phyloP scores from a whole-genome alignment of 2,888 invertebrate species.

The Morinoia aosen region DNA sequence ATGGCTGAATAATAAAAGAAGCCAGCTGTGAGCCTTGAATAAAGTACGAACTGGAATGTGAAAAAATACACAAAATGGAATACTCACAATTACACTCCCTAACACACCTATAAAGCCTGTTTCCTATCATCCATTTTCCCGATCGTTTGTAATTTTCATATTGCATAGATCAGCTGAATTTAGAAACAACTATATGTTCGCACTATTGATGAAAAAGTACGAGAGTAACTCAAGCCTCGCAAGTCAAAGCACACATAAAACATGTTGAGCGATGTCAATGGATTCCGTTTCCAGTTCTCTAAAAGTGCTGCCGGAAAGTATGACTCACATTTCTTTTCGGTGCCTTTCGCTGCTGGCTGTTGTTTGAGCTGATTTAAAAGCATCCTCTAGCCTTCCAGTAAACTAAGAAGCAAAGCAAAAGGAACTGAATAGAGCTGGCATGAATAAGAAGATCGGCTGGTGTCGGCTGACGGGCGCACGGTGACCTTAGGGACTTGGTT shows the following conservation, averaged over 20 bases:
- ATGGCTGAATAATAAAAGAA: neutral
- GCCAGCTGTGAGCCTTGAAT: no score
- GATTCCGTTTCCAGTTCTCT: neutral
- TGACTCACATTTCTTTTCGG: neutral
- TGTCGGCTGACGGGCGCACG: neutral
- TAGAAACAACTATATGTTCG: no score
- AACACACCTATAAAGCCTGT: neutral
- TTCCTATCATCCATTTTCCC: neutral
- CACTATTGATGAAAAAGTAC: no score
- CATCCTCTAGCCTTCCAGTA: neutral
- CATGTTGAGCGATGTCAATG: neutral
- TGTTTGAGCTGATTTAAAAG: neutral
- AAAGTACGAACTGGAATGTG: neutral
- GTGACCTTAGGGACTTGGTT: neutral
- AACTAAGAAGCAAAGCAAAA: neutral
- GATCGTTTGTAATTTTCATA: neutral
- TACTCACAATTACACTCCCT: neutral
- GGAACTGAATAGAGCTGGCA: neutral
- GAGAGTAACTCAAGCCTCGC: neutral
- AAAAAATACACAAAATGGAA: neutral
- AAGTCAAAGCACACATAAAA: neutral
- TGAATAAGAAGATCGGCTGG: neutral
- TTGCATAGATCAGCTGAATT: neutral
- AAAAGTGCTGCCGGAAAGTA: neutral
- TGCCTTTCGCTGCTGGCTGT: neutral